Evolutionary conservation across 64 coral and sea anemone species (phyloP), one percentile per base, ranked within the genome.

Genomic region (Montipora capricornis): DNA sequence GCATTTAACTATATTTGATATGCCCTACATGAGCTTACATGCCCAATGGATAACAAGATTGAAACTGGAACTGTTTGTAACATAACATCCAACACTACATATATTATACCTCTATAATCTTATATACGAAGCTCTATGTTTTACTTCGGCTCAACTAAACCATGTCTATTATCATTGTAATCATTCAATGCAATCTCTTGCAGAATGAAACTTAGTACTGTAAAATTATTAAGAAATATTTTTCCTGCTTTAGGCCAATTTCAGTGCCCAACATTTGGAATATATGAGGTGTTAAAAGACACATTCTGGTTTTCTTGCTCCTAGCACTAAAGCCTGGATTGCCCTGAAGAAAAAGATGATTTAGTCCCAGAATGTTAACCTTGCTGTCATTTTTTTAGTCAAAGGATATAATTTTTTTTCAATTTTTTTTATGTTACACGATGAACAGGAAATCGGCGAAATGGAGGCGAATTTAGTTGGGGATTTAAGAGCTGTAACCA

Each of bases 21-120:
- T 64, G 60, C 60, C 60, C 60, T 55, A 55, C 51, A 55, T 55
- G 51, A 55, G 51, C 51, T 55, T 69, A 69, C 66, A 69, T 69
- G 66, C 66, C 66, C 66, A 69, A 69, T 69, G 66, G 66, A 69
- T 69, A 69, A 69, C 66, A 1, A 69, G 66, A 69, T 69, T 69
- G 66, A 69, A 69, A 69, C 66, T 69, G 51, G 51, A 55, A 55
- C 51, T 55, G 51, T 55, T 55, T 55, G 51, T 55, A 55, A 55
- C 51, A 55, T 55, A 55, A 71, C 60, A 64, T 64, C 60, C 60
- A 64, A 64, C 60, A 64, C 8, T 64, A 64, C 60, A 64, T 64
- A 64, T 64, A 64, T 64, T 64, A 64, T 64, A 14, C 60, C 60
- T 64, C 60, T 64, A 64, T 64, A 64, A 64, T 64, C 60, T 64